Conservation (phyloP, 2,888 invertebrate species). For the Trichopoda pennipes region DNA sequence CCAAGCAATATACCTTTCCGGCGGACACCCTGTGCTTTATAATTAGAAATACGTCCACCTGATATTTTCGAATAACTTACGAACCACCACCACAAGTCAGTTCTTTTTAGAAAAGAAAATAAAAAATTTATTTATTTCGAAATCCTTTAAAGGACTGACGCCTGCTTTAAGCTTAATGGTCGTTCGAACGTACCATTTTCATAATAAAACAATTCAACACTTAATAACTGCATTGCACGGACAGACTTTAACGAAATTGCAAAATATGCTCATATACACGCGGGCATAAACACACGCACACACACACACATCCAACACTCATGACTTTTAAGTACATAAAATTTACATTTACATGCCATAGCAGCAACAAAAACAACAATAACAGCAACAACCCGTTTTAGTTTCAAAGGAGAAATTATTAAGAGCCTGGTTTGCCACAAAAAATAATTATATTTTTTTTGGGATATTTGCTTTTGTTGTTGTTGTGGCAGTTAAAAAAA, state of each 20-base stretch:
- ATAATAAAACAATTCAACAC: conserved; percentile 68
- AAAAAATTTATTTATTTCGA: not conserved
- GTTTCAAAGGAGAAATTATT: conserved; percentile 8
- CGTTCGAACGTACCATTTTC: conserved; percentile 44
- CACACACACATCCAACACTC: not conserved
- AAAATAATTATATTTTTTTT: conserved; percentile 31
- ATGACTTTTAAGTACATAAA: conserved; percentile 10
- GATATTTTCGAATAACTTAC: no score
- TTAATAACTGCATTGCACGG: conserved; percentile 64
- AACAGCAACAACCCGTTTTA: conserved; percentile 10
- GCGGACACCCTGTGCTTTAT: no score
- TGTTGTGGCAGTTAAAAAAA: conserved; percentile 49
- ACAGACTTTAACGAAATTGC: conserved; percentile 47
- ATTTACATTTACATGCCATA: conserved; percentile 25
- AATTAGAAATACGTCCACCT: no score
- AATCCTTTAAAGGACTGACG: conserved; percentile 35
- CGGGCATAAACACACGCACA: not conserved
- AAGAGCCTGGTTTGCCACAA: conserved; percentile 32
- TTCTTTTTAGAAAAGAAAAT: not conserved
- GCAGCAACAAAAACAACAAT: conserved; percentile 8
- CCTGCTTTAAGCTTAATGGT: conserved; percentile 2
- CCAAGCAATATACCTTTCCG: no score
- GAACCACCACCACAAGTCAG: no score
- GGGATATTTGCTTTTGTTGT: not conserved
- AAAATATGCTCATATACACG: conserved; percentile 27